Evolutionary conservation across 2,113 vertebrate genomes (phyloP).

Genomic region (Cephalopholis sonnerati): DNA sequence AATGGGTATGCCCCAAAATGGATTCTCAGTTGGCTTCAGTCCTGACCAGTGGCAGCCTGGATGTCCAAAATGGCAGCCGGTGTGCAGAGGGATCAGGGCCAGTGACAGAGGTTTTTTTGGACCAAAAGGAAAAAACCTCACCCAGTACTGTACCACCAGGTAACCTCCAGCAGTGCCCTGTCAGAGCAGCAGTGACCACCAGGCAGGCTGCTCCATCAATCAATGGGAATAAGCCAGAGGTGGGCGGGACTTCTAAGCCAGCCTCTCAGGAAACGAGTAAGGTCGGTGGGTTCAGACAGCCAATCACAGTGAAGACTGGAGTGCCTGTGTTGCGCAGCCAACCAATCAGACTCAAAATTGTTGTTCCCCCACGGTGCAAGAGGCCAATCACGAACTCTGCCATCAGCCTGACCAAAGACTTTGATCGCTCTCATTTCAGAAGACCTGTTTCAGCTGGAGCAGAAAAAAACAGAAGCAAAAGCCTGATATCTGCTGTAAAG

Average conservation of each 20-base stretch:
- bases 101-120: constrained; percentile 49
- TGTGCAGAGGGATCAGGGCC: constrained; percentile 66
- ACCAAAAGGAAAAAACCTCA: constrained; percentile 59
- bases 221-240: constrained; percentile 75
- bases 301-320: constrained; percentile 77
- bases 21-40: constrained; percentile 82
- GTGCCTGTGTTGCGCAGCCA: constrained; percentile 72
- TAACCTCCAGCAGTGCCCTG: constrained; percentile 67
- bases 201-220: constrained; percentile 70
- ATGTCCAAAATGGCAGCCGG: constrained; percentile 79
- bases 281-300: constrained; percentile 70
- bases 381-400: constrained; percentile 69
- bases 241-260: constrained; percentile 71
- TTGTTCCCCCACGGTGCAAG: constrained; percentile 72
- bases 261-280: constrained; percentile 70
- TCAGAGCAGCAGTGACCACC: constrained; percentile 64
- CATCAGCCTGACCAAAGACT: constrained; percentile 78
- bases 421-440: constrained; percentile 43
- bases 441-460: constrained; percentile 49
- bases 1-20: constrained; percentile 83
- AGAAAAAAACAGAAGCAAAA: constrained; percentile 40
- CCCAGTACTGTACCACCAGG: constrained; percentile 63
- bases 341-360: constrained; percentile 80
- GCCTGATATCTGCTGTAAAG: constrained; percentile 27
- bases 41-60: constrained; percentile 80